Evolutionary conservation across 2,797 vertebrate species (phyloP), one percentile per base, ranked within the genome.

Genomic region (Labroides dimidiatus): DNA sequence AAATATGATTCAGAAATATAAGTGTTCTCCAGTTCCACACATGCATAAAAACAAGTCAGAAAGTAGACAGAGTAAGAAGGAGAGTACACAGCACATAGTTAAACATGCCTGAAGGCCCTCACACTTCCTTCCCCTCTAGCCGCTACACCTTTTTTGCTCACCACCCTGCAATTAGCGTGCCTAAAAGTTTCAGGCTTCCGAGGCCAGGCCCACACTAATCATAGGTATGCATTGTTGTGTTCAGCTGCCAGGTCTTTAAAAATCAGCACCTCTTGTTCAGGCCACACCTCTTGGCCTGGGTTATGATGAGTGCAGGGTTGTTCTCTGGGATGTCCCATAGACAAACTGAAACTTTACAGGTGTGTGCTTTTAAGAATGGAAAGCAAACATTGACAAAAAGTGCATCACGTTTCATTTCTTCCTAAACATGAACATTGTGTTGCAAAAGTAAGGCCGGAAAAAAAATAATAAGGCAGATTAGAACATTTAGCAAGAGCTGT

Each of bases 81-180:
- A 57, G 19, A 21, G 61, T 53, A 69, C 69, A 74, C 47, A 72
- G 53, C 64, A 84, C 66, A 80, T 41, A 82, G 77, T 85, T 80
- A 89, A 90, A 89, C 85, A 90, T 58, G 85, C 87, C 91, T 86
- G 64, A 84, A 73, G 87, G 89, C 84, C 80, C 58, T 87, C 78
- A 79, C 80, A 82, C 89, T 92, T 93, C 91, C 91, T 85, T 77
- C 86, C 84, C 77, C 80, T 89, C 75, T 49, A 86, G 87, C 87
- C 84, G 76, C 84, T 84, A 90, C 91, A 93, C 91, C 89, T 92
- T 93, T 89, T 86, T 64, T 84, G 61, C 84, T 82, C 86, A 69
- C 77, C 85, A 94, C 87, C 90, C 92, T 92, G 75, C 86, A 91
- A 94, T 94, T 93, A 94, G 71, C 84, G 59, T 90, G 78, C 90